phyloP scores from a whole-genome alignment of 2,113 vertebrate species.

The Planiliza haematocheilus region DNA sequence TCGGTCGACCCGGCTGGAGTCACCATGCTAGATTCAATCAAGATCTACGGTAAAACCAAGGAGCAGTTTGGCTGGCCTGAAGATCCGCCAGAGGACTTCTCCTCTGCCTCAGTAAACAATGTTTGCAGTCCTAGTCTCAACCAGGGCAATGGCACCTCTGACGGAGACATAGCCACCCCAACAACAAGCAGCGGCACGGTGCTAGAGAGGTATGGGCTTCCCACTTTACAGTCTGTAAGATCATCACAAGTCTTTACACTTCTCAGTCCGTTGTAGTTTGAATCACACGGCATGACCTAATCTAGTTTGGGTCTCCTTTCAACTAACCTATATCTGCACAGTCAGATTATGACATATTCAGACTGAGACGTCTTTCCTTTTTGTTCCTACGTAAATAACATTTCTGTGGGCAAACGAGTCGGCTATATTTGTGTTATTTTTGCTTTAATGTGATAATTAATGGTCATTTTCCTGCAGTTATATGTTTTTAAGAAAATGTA shows the following conservation, averaged over 20 bases:
- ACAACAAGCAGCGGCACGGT: slow-evolving; percentile 89
- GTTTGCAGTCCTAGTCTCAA: slow-evolving; percentile 94
- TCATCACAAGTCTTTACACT: slow-evolving; percentile 8
- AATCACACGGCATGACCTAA: too few relatives aligned
- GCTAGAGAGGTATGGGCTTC: slow-evolving; percentile 91
- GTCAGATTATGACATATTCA: neutral
- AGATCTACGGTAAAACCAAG: slow-evolving; percentile 99
- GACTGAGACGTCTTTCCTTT: neutral
- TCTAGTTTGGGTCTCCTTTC: slow-evolving; percentile 2
- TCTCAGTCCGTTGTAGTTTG: neutral
- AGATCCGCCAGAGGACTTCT: slow-evolving; percentile 96
- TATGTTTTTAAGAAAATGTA: too few relatives aligned
- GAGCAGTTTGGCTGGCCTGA: slow-evolving; percentile 99
- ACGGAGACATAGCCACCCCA: slow-evolving; percentile 87
- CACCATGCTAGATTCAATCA: slow-evolving; percentile 99
- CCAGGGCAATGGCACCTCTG: slow-evolving; percentile 89
- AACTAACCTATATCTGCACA: neutral
- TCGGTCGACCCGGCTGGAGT: slow-evolving; percentile 98
- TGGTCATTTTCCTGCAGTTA: too few relatives aligned
- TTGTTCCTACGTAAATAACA: slow-evolving; percentile 10
- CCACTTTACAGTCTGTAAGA: neutral
- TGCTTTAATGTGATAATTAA: neutral
- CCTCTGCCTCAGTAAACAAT: slow-evolving; percentile 93
- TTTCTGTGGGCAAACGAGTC: neutral
- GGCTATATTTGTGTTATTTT: neutral